phyloP scores from a whole-genome alignment of 35 echinoderm and acorn worm genomes.

The Acanthaster planci region DNA sequence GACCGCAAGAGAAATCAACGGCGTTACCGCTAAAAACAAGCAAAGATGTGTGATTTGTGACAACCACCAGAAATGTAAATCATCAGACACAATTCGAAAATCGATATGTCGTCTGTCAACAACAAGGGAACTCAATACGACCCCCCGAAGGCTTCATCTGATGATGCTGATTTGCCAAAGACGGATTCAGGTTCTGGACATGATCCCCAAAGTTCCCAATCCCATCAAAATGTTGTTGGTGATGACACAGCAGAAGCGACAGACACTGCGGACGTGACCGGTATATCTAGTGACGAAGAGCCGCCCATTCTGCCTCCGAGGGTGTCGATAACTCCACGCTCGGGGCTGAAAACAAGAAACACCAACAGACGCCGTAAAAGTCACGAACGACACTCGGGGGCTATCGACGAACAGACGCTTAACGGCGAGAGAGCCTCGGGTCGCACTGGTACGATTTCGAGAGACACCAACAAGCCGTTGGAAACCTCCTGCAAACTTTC shows the following conservation, averaged over 20 bases:
- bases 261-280: background rate
- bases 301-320: background rate
- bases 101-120: background rate
- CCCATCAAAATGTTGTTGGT: background rate
- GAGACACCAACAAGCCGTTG: background rate
- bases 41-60: no score
- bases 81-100: no score
- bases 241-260: background rate
- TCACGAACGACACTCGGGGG: background rate
- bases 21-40: no score
- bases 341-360: background rate
- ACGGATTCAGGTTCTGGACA: background rate
- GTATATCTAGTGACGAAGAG: background rate
- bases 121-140: conserved; percentile 15
- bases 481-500: background rate
- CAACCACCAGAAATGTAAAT: no score
- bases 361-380: background rate
- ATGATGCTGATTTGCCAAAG: background rate
- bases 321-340: background rate
- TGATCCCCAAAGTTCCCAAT: background rate
- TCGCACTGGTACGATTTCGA: background rate
- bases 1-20: no score
- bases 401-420: background rate
- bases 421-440: background rate
- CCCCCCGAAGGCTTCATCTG: background rate